Percentiles rank a stretch among this genome's conserved stretches.
These are phyloP conservation scores for Drosophila yooni DNA, from an alignment of 2,888 invertebrate species.

Conservation along the genomic window DNA sequence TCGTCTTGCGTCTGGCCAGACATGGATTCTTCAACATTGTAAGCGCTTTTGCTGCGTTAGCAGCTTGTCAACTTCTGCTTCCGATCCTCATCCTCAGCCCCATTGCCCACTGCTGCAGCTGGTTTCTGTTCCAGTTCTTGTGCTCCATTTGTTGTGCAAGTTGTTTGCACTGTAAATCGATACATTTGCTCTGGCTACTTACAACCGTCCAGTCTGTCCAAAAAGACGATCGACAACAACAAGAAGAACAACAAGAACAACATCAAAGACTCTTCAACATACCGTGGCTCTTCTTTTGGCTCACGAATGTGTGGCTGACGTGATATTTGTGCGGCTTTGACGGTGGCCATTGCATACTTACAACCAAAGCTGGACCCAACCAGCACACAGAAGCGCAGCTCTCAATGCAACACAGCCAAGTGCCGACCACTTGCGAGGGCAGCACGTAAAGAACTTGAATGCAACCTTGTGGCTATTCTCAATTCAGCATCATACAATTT, in stretches of 20 bases:
- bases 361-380: conserved; percentile 47
- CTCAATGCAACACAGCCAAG: conserved; percentile 4
- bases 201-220: conserved; percentile 49
- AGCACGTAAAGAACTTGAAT: neutral
- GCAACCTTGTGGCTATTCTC: neutral
- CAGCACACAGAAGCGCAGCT: conserved; percentile 28
- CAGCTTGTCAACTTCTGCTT: conserved; percentile 65
- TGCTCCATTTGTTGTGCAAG: conserved; percentile 71
- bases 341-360: conserved; percentile 70
- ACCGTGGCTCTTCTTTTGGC: conserved; percentile 51
- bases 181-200: conserved; percentile 76
- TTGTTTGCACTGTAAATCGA: conserved; percentile 78
- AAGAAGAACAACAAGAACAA: conserved; percentile 22
- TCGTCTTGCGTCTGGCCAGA: conserved; percentile 53
- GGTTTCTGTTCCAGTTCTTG: conserved; percentile 64
- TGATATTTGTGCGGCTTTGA: conserved; percentile 73
- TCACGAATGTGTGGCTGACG: conserved; percentile 65
- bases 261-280: conserved; percentile 44
- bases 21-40: conserved; percentile 75
- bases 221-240: conserved; percentile 23
- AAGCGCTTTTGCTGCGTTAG: conserved; percentile 77
- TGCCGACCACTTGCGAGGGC: conserved; percentile 12
- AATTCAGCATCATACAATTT: neutral
- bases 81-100: neutral
- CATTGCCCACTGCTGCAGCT: neutral